Base-by-base conservation (phyloP, 2,888 invertebrate genomes). In the Monopis laevigella region DNA sequence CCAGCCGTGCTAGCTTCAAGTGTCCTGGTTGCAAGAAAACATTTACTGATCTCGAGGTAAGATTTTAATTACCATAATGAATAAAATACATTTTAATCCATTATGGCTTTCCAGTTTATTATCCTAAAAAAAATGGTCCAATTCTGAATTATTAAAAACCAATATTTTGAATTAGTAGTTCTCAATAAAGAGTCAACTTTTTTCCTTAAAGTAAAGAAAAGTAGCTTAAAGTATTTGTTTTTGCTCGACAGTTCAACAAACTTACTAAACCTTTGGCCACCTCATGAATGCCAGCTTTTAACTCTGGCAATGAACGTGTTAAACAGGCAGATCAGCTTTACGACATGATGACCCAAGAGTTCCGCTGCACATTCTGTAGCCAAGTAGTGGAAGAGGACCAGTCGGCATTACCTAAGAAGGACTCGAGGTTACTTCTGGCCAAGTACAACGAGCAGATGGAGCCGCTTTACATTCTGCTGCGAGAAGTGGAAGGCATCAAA, bases 401-500 rank as follows among this genome's bases (percentile, higher is more conserved):
- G 54, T 93, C 94, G 30, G 95, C 96, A 10, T 83, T 95, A 52
- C 95, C 96, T 1, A 93, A 94, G 70, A 93, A 94, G 70, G 97
- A 98, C 67, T 95, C 96, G 0, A 84, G 97, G 42, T 80, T 96
- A 40, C 74, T 96, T 54, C 69, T 98, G 58, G 96, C 96, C 3
- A 92, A 92, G 64, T 96, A 95, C 63, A 97, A 97, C 61, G 96
- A 96, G 63, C 96, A 97, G 63, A 78, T 97, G 47, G 94, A 96
- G 65, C 92, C 94, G 0, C 77, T 97, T n/a, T 97, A 92, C 68
- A 89, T 93, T 54, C 74, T 98, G 18, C 71, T 98, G 39, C 86
- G 92, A 58, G 92, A 95, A 70, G 94, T 95, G 2, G 96, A 97
- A 69, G 94, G 95, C 50, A 93, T 97, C 36, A 93, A 93, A 77